Evolutionary conservation across 1,140 invertebrate species (phyloP).

Genomic region (Augochlora pura): DNA sequence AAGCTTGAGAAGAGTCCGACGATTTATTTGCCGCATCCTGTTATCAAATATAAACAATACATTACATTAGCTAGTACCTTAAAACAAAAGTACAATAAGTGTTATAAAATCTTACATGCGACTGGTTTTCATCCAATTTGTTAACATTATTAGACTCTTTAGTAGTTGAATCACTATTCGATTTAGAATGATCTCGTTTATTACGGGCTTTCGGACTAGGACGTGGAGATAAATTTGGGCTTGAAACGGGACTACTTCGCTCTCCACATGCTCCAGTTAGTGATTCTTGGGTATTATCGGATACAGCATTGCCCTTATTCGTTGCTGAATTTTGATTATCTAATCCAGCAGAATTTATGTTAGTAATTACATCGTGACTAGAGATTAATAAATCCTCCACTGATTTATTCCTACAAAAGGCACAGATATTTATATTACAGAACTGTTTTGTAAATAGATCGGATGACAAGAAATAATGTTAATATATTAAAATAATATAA

Average conservation of each 20-base stretch:
- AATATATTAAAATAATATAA: background rate
- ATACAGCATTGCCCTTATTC: slow-evolving; percentile 66
- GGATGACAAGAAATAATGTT: background rate
- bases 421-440: slow-evolving; percentile 9
- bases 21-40: slow-evolving; percentile 67
- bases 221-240: slow-evolving; percentile 80
- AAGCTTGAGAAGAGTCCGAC: slow-evolving; percentile 68
- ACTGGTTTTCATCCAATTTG: slow-evolving; percentile 68
- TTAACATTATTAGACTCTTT: slow-evolving; percentile 59
- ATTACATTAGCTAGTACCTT: background rate
- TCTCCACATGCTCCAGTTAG: slow-evolving; percentile 73
- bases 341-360: slow-evolving; percentile 75
- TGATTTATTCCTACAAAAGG: slow-evolving; percentile 82
- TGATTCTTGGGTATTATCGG: slow-evolving; percentile 68
- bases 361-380: slow-evolving; percentile 83
- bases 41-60: slow-evolving; percentile 15
- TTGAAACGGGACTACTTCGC: slow-evolving; percentile 78
- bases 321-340: slow-evolving; percentile 62
- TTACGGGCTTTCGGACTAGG: slow-evolving; percentile 78
- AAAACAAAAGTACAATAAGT: slow-evolving; percentile 7
- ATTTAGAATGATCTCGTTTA: slow-evolving; percentile 74
- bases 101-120: slow-evolving; percentile 60
- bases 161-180: slow-evolving; percentile 53
- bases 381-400: slow-evolving; percentile 84
- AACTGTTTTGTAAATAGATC: slow-evolving; percentile 14